Evolutionary conservation across 2,113 vertebrate species (phyloP).

Genomic region (Rhinogobius similis): DNA sequence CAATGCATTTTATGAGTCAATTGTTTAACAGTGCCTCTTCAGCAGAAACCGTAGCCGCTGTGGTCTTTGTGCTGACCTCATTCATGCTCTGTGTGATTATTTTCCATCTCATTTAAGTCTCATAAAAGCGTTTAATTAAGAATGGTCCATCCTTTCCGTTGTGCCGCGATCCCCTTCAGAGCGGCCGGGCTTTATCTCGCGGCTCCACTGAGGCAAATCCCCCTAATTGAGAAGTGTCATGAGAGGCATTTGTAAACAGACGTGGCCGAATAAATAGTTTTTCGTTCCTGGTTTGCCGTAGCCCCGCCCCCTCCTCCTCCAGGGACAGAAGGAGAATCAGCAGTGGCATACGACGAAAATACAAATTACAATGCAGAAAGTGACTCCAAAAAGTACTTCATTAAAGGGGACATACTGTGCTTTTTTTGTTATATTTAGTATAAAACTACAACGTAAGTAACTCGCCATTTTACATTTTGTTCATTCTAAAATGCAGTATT

Average conservation of each 20-base stretch:
- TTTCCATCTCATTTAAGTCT: slow-evolving; percentile 69
- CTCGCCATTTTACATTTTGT: no score
- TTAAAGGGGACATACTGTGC: no score
- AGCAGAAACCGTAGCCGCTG: slow-evolving; percentile 32
- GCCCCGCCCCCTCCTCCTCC: slow-evolving; percentile 22
- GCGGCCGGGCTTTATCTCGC: slow-evolving; percentile 59
- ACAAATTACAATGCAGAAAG: no score
- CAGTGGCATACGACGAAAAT: no score
- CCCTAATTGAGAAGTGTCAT: slow-evolving; percentile 70
- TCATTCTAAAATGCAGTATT: no score
- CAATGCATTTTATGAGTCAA: slow-evolving; percentile 24
- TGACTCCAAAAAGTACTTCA: no score
- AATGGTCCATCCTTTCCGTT: slow-evolving; percentile 41
- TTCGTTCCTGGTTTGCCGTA: slow-evolving; percentile 35
- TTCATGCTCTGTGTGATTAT: slow-evolving; percentile 56
- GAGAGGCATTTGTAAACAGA: slow-evolving; percentile 66
- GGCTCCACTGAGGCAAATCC: slow-evolving; percentile 52
- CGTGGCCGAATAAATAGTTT: slow-evolving; percentile 55
- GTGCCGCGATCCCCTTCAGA: slow-evolving; percentile 65
- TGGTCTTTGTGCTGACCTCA: slow-evolving; percentile 61
- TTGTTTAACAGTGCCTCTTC: slow-evolving; percentile 35
- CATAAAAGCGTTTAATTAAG: slow-evolving; percentile 76
- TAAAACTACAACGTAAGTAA: no score
- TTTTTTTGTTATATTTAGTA: no score
- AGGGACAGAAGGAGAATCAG: background rate